Base-by-base conservation (phyloP, 2,888 invertebrate species). In the Drosophila monieri region DNA sequence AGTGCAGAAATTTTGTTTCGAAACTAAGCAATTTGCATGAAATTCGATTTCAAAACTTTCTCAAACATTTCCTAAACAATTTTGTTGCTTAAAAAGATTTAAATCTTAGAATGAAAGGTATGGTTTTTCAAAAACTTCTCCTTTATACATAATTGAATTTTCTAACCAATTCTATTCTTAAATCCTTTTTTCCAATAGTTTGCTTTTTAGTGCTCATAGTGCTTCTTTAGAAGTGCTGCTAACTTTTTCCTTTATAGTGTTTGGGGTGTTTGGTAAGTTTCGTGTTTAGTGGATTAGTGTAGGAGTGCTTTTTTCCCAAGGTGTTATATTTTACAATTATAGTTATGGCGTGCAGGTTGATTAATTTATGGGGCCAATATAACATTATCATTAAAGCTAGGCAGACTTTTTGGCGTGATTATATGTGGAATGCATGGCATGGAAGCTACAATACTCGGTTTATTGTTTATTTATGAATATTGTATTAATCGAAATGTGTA, bases 291-390 rank as follows among this genome's bases (percentile, higher is more conserved):
- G 25, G 32, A 12, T 62, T 64, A n/a, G 15, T 73, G 25, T 49
- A 18, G 10, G 21, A 10, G 62, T 76, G 78, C 78, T 43, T 39
- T 35, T 46, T 60, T 62, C 47, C 37, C 49, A 15, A 8, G 6
- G 39, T 14, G 15, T 35, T 37, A 35, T 10, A 37, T 43, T 23
- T 18, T 12, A 53, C 37, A 35, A 9, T 15, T 58, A 67, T 53
- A 21, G 14, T 32, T 53, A 53, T 14, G 57, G 65, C 78, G 78
- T 84, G 87, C 80, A 70, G 66, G 49, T 61, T 66, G 18, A 66
- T 70, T 73, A 70, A 15, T 72, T 18, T 18, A 18, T 41, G 35
- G n/a, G 30, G 66, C 88, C 80, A 71, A 88, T 88, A 83, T 88
- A 60, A 18, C 37, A 52, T 58, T 56, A 73, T 49, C n/a, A 35